Evolutionary conservation across 1,140 invertebrate genomes (phyloP).

Genomic region (Belonocnema kinseyi): DNA sequence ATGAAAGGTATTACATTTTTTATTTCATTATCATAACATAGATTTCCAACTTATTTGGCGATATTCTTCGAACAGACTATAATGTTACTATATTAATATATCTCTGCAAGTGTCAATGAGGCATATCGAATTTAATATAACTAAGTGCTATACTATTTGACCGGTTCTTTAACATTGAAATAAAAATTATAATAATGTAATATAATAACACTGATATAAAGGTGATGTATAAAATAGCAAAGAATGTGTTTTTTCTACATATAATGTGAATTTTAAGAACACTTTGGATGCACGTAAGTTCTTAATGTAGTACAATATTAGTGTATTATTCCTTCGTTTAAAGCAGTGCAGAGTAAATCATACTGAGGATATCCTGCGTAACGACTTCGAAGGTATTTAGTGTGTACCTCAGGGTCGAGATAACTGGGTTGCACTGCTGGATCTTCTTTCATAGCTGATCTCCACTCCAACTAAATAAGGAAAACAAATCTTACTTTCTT

Average conservation of each 20-base stretch:
- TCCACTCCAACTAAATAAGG: constrained; percentile 81
- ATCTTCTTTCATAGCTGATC: constrained; percentile 82
- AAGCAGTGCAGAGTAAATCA: constrained; percentile 75
- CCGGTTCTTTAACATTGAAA: background rate
- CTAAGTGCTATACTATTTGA: too few relatives aligned
- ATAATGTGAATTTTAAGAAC: constrained; percentile 26
- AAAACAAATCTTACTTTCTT: constrained; percentile 38
- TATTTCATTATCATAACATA: constrained; percentile 25
- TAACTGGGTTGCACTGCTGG: constrained; percentile 81
- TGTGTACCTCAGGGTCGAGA: constrained; percentile 82
- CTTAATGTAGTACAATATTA: background rate
- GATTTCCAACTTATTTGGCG: background rate
- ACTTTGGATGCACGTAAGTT: constrained; percentile 50
- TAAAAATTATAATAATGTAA: constrained; percentile 35
- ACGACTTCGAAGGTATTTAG: constrained; percentile 82
- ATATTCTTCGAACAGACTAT: too few relatives aligned
- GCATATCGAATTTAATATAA: too few relatives aligned
- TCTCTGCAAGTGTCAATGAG: too few relatives aligned
- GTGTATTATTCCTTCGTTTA: too few relatives aligned
- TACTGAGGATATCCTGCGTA: constrained; percentile 82
- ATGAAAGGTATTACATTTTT: constrained; percentile 18
- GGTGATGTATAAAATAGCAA: constrained; percentile 34
- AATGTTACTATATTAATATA: too few relatives aligned
- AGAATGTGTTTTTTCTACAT: constrained; percentile 31
- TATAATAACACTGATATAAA: constrained; percentile 38